Evolutionary conservation across 2,888 invertebrate genomes (phyloP), one percentile per base, ranked within the genome.

Genomic region (Acanthoscelides obtectus): DNA sequence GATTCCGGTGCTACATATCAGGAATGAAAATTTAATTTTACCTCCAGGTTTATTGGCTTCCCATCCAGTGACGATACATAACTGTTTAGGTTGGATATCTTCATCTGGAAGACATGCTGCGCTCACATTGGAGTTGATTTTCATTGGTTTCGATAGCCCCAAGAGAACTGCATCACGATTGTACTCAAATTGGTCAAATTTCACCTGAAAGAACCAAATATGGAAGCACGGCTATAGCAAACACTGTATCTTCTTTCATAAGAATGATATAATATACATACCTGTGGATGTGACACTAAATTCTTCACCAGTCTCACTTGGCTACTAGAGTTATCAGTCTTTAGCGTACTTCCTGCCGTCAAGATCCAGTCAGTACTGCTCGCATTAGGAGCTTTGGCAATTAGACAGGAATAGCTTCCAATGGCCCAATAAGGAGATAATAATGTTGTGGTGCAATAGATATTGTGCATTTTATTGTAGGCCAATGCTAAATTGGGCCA

Each of bases 31-130:
- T n/a, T n/a, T 64, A n/a, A 63, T 71, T 76, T 76, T 80, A 87
- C 87, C 86, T 83, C 86, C 86, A 69, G 87, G 86, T 72, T 83
- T 82, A 65, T 85, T 87, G 74, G 88, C 86, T 70, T 88, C 88
- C 90, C 90, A 90, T 66, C 90, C 89, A 45, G 88, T 89, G 17
- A 88, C 88, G 0, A 89, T 87, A 79, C 90, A 90, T 20, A 88
- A 78, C 77, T 89, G 88, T 68, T 87, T 81, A 63, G 86, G 84
- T 82, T 88, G 85, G 21, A 88, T 84, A 65, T 83, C 81, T 72
- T 83, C 80, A 17, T 84, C 81, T 0, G 90, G 89, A 63, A 91
- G 82, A 79, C 91, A 91, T 73, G 89, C 86, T 6, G 90, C 87
- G 72, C 87, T 88, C 17, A 90, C 86, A 76, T 88, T 88, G 72